Percentiles rank a stretch among this genome's conserved stretches.
phyloP scores from a whole-genome alignment of 2,113 vertebrate species.

The Strigops habroptila region DNA sequence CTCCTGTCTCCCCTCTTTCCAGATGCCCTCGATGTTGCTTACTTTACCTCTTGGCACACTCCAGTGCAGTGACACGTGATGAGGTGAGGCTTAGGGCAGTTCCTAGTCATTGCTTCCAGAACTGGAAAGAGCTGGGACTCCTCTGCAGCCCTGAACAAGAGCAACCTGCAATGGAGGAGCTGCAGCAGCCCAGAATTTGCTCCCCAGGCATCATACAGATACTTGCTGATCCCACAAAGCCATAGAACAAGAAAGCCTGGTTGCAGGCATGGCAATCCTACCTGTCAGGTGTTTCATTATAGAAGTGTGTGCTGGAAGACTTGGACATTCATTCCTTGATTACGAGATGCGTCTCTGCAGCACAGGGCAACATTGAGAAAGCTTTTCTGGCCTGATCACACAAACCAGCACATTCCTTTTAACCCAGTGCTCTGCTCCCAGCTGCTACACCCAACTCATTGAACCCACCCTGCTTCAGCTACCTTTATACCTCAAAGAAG shows the following conservation, averaged over 20 bases:
- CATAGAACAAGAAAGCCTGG: neutral
- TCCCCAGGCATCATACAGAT: neutral
- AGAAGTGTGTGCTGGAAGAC: neutral
- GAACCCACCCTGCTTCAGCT: neutral
- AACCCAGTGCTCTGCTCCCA: neutral
- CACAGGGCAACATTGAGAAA: neutral
- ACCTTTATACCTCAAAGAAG: neutral
- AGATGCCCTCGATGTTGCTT: neutral
- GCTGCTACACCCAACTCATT: neutral
- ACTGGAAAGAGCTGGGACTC: neutral
- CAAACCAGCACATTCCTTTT: neutral
- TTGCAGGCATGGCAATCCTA: neutral
- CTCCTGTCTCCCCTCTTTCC: neutral
- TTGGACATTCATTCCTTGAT: neutral
- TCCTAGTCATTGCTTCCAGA: neutral
- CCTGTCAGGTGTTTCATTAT: neutral
- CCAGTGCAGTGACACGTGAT: neutral
- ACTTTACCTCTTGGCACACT: neutral
- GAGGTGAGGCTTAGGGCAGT: neutral
- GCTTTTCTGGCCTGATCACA: neutral
- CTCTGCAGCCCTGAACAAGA: neutral
- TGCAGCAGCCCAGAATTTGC: neutral
- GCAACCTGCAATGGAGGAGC: neutral
- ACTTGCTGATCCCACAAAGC: neutral
- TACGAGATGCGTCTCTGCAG: neutral